Conservation (phyloP, 2,888 invertebrate species). For the Cantharis rustica region DNA sequence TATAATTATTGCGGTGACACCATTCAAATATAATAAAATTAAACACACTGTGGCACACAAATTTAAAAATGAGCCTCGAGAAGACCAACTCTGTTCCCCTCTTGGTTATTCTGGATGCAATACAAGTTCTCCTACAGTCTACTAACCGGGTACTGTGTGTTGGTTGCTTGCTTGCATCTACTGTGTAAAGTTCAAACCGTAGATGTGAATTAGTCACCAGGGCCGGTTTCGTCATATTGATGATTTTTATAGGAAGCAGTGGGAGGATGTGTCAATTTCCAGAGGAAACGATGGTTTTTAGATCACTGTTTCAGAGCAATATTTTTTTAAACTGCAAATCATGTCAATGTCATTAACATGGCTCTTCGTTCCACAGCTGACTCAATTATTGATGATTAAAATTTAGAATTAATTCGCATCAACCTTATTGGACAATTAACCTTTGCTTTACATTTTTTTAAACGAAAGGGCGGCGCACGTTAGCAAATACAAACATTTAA, state of each 20-base stretch:
- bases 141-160: slow-evolving; percentile 16
- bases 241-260: slow-evolving; percentile 39
- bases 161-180: slow-evolving; percentile 18
- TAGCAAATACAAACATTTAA: neutral
- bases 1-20: slow-evolving; percentile 15
- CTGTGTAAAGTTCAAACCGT: slow-evolving; percentile 19
- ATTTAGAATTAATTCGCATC: neutral
- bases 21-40: slow-evolving; percentile 8
- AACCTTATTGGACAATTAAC: neutral
- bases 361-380: neutral
- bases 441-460: neutral
- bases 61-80: slow-evolving; percentile 2
- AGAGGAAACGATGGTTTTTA: slow-evolving; percentile 27
- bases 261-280: slow-evolving; percentile 36
- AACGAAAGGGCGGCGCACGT: neutral
- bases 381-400: neutral
- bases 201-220: slow-evolving; percentile 47
- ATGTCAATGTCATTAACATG: slow-evolving; percentile 4
- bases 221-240: slow-evolving; percentile 45
- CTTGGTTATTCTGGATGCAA: slow-evolving; percentile 15
- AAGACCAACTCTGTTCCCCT: neutral
- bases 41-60: slow-evolving; percentile 13
- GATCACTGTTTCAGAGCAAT: neutral
- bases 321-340: neutral
- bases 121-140: slow-evolving; percentile 9